Conservation (phyloP, 2,113 vertebrate species). For the Eira barbara region DNA sequence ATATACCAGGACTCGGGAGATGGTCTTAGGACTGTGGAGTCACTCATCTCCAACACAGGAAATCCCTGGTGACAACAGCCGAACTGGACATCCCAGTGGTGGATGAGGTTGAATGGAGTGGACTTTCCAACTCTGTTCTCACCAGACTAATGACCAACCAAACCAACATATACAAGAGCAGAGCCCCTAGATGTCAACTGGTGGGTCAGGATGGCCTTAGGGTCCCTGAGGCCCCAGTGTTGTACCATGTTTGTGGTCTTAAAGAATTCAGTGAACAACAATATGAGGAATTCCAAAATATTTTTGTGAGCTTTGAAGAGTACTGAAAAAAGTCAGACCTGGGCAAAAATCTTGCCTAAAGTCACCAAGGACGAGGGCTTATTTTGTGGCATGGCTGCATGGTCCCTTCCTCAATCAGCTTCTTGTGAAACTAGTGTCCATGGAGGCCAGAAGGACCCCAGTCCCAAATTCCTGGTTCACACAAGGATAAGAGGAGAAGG, state of each 20-base stretch:
- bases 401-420: neutral
- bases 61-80: neutral
- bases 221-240: neutral
- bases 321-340: neutral
- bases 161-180: neutral
- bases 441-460: neutral
- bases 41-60: neutral
- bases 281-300: neutral
- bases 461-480: neutral
- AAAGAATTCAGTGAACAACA: neutral
- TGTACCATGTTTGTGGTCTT: neutral
- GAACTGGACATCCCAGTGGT: neutral
- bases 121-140: neutral
- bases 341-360: neutral
- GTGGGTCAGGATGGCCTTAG: neutral
- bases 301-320: neutral
- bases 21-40: neutral
- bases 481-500: neutral
- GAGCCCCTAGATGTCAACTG: neutral
- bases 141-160: neutral
- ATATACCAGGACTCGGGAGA: neutral
- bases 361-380: neutral
- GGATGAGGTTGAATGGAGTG: neutral
- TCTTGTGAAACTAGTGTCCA: neutral
- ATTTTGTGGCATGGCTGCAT: neutral